Conservation (phyloP, 2,797 vertebrate species). For the Pangasius sanitwongsei region DNA sequence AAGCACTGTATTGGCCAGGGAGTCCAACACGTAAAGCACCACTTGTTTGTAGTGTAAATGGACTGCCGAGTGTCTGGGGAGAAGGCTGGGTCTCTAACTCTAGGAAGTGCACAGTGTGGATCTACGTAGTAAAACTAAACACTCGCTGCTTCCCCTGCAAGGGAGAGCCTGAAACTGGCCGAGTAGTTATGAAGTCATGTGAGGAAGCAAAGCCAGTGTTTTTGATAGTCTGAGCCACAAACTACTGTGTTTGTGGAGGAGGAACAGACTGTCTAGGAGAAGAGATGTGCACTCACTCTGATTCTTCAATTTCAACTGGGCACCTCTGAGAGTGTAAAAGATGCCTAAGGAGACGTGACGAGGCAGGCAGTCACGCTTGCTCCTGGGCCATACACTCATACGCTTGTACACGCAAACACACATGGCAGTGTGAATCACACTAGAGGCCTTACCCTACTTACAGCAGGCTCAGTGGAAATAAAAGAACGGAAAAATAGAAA, state of each 20-base stretch:
- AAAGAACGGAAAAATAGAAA: not conserved
- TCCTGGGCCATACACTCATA: conserved; percentile 4
- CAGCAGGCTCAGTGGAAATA: conserved; percentile 5
- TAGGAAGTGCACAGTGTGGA: not conserved
- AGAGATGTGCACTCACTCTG: not conserved
- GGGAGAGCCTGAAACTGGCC: not conserved
- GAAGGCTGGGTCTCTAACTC: conserved; percentile 47
- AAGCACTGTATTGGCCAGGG: conserved; percentile 62
- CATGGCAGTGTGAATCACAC: conserved; percentile 43
- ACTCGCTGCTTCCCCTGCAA: not conserved
- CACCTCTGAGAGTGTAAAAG: not conserved
- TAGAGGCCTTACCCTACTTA: conserved; percentile 24
- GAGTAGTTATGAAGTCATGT: conserved; percentile 9
- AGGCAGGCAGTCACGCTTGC: conserved; percentile 28
- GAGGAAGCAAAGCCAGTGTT: not conserved
- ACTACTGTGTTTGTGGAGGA: not conserved
- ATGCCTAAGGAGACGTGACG: conserved; percentile 34
- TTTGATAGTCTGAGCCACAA: conserved; percentile 2
- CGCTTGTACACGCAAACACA: conserved; percentile 17
- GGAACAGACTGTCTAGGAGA: not conserved
- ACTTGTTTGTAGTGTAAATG: conserved; percentile 54
- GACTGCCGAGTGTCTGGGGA: conserved; percentile 48
- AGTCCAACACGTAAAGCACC: conserved; percentile 47
- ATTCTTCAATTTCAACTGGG: not conserved
- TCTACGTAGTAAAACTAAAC: not conserved